These are phyloP conservation scores for Hemichromis elongatus DNA, from an alignment of 2,113 vertebrate genomes.

Conservation along the genomic window DNA sequence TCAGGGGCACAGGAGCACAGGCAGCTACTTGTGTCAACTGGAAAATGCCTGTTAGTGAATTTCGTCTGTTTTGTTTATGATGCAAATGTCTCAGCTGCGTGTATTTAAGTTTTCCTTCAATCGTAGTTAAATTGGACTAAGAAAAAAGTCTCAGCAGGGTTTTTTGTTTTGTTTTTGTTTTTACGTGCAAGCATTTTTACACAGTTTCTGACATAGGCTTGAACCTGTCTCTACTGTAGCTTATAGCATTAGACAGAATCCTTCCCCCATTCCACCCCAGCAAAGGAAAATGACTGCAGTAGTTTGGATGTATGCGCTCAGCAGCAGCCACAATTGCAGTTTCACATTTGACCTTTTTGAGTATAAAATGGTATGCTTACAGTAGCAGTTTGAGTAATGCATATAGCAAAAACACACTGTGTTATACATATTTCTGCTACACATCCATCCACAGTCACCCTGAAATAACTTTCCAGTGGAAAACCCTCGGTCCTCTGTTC, in stretches of 20 bases:
- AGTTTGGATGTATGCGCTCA: not conserved
- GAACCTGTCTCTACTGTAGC: not conserved
- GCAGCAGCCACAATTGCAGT: not conserved
- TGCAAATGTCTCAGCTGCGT: conserved; percentile 14
- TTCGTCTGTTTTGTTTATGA: conserved; percentile 32
- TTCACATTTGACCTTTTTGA: not conserved
- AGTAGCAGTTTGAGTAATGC: not conserved
- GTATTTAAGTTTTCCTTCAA: conserved; percentile 26
- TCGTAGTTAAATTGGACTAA: conserved; percentile 1
- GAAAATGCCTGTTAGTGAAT: conserved; percentile 31
- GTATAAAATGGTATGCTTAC: not conserved
- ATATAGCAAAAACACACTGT: not conserved
- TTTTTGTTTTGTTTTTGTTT: accelerated
- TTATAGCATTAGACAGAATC: not conserved
- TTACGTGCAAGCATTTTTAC: not conserved
- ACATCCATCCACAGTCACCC: not conserved
- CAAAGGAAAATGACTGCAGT: not conserved
- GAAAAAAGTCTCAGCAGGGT: not conserved
- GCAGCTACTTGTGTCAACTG: conserved; percentile 37
- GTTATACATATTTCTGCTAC: not conserved
- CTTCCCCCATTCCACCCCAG: not conserved
- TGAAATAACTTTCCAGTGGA: not conserved
- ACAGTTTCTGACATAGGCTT: not conserved
- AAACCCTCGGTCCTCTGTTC: not conserved
- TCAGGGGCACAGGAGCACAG: conserved; percentile 10